Evolutionary conservation across 2,113 vertebrate genomes (phyloP), one percentile per base, ranked within the genome.

Genomic region (Hyaena hyaena): DNA sequence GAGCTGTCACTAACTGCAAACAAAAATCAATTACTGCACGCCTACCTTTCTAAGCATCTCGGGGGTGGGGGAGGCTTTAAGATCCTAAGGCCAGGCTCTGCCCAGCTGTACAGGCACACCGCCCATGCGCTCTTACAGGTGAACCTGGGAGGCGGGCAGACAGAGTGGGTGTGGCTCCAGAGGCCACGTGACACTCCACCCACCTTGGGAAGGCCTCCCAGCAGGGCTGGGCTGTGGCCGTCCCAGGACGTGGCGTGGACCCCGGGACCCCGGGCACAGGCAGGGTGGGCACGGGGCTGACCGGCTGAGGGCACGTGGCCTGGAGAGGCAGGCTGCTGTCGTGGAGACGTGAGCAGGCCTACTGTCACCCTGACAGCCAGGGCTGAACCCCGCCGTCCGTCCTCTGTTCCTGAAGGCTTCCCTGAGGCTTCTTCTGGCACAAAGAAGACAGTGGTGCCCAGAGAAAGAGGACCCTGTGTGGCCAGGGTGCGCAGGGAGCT

Each of bases 331-430:
- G 23, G 33, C 58, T 23, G 5, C 5, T 21, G 17, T 7, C 53
- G 1, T 1, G 5, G 3, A 3, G 45, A 12, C 14, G 10, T 3
- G 23, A 53, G 9, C 31, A 19, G 15, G 2, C 0, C 2, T 5
- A 1, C 4, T 3, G 11, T 21, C 50, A 3, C 55, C 21, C 5
- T 7, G 16, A 16, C 3, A 0, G 23, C 58, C 77, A 68, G 35
- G 55, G 16, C 76, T 7, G n/a, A 45, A 35, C 5, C 24, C 4
- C 3, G 0, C 35, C 15, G 0, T 4, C 26, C 8, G 14, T 43
- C 24, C 6, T 14, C 35, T n/a, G 81, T 45, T 1, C 0, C 28
- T n/a, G 12, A 19, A 7, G 17, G 7, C 28, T 61, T 9, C 19
- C 53, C 61, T 43, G 35, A 68, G 26, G 53, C 8, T 33, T 10